Evolutionary conservation across 2,797 vertebrate species (phyloP).

Genomic region (Sebastes cheni): DNA sequence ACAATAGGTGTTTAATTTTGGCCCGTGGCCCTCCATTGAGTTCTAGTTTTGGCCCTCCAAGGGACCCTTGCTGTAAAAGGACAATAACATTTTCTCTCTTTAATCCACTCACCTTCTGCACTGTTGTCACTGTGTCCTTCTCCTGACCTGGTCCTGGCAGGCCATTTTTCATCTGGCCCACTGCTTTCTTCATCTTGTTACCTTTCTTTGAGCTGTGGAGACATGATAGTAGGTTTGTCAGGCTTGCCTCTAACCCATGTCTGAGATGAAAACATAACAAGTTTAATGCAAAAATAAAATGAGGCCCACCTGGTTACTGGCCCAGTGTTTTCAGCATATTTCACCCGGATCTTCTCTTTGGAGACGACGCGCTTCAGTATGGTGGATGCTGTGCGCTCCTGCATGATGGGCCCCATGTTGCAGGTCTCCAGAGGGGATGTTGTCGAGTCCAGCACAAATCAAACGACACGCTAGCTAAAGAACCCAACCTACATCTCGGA

Average conservation of each 20-base stretch:
- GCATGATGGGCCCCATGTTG: slow-evolving; percentile 86
- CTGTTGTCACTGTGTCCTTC: slow-evolving; percentile 70
- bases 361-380: slow-evolving; percentile 79
- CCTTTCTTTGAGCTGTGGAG: slow-evolving; percentile 81
- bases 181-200: slow-evolving; percentile 79
- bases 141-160: slow-evolving; percentile 72
- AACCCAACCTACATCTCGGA: slow-evolving; percentile 70
- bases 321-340: slow-evolving; percentile 79
- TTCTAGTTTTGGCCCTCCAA: too few relatives aligned
- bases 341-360: slow-evolving; percentile 82
- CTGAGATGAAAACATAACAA: neutral
- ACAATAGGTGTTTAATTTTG: too few relatives aligned
- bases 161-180: slow-evolving; percentile 71
- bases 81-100: neutral
- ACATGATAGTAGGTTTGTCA: slow-evolving; percentile 26
- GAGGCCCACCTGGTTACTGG: slow-evolving; percentile 72
- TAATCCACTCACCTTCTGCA: slow-evolving; percentile 65
- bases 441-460: slow-evolving; percentile 39
- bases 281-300: neutral
- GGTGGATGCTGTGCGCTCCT: slow-evolving; percentile 82
- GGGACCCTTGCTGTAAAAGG: neutral
- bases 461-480: slow-evolving; percentile 65
- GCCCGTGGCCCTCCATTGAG: too few relatives aligned
- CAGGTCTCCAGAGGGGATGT: slow-evolving; percentile 50
- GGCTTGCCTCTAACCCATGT: neutral